Evolutionary conservation across 2,113 vertebrate species (phyloP), one percentile per base, ranked within the genome.

Genomic region (Mastomys coucha): DNA sequence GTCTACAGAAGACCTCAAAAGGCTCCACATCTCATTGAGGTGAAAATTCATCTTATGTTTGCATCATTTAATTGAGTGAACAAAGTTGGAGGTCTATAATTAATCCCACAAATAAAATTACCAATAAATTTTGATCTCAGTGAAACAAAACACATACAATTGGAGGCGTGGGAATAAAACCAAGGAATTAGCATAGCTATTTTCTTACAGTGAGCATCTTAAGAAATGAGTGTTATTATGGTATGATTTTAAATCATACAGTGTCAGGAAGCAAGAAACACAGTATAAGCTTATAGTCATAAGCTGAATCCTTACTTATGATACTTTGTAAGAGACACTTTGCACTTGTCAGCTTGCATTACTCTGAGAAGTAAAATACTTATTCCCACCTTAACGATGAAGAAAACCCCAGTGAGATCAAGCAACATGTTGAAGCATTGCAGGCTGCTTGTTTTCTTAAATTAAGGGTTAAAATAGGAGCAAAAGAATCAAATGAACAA

Each of bases 331-430:
- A 49, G n/a, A 28, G 22, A 19, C 1, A 65, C 4, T 82, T 72
- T 53, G 5, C 1, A 70, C 56, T 78, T 49, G 77, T 42, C 86
- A 49, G 22, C 17, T 69, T 84, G 5, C 4, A 78, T 69, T 60
- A 51, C 2, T 0, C 86, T 93, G 2, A 77, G 33, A 86, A 91
- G 16, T 10, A 1, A 26, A 12, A 56, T 82, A 88, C 86, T 51
- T 82, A 82, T 51, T 94, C 5, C 8, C 60, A 53, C 72, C 93
- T 91, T 95, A 89, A 76, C 51, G 65, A 88, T 20, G 28, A 84
- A 28, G 6, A 69, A 28, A 22, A 56, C 33, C 7, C 28, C n/a
- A 51, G 9, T 65, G 45, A 88, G 0, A 1, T 92, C 80, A 89
- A 70, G 75, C 36, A 75, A 58, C 6, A 20, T 26, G 3, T 75